Base-by-base conservation (phyloP, 2,113 vertebrate genomes). In the Corythornis madagascariensis region DNA sequence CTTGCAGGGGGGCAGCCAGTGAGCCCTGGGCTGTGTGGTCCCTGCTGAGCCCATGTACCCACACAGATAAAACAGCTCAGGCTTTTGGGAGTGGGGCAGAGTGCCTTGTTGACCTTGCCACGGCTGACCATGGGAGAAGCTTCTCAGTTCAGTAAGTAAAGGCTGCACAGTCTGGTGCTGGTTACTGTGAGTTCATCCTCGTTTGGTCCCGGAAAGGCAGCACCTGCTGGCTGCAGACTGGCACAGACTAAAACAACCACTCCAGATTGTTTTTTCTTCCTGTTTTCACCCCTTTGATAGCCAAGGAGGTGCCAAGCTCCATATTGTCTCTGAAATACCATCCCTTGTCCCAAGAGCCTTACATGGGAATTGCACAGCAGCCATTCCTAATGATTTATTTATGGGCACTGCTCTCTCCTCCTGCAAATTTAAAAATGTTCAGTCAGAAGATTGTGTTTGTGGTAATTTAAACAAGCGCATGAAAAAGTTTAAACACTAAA, bases 381-480 rank as follows among this genome's bases (percentile, higher is more conserved):
- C 64, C 90, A 63, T 86, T 90, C 53, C 53, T n/a, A 66, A 71
- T 80, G 66, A 87, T 57, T 87, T 94, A 83, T 84, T 92, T 80
- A 64, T 72, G 64, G 79, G 26, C 83, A 57, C 35, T 25, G 35
- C 43, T 87, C 38, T 89, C 67, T 90, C 40, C 43, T 85, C 57
- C 57, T 20, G 48, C 77, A 91, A 85, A 79, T 72, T 52, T 61
- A 60, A 43, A 82, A 67, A 63, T 47, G 19, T 29, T 56, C 2
- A 0, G 35, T 72, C 35, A 57, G 64, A 66, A n/a, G 22, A 53
- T 31, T 61, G 35, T 25, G 20, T 45, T 52, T 57, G 24, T 52
- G 33, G 29, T n/a, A 50, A 52, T 63, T 79, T 72, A 83, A 90
- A 79, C 57, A 67, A 75, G 28, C 70, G 55, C 17, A 33, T 29